These are phyloP conservation scores for Luidia sarsii DNA, from an alignment of 53 echinoderm and acorn worm genomes.

Conservation along the genomic window DNA sequence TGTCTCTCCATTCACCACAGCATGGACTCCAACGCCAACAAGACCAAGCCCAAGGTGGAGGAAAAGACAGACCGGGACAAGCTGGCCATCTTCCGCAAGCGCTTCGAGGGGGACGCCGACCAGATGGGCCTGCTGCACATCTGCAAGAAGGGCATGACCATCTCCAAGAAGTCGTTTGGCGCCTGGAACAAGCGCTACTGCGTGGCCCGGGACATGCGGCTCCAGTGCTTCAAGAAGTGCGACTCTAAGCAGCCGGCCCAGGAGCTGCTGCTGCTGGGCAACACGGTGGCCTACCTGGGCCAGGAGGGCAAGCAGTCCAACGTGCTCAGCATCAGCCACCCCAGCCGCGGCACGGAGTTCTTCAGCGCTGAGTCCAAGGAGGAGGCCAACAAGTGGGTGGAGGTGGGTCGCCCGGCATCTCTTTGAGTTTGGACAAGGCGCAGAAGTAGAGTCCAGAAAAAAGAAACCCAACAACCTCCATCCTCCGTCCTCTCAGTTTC, in stretches of 20 bases:
- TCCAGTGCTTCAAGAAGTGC: slow-evolving; percentile 35
- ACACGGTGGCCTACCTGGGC: slow-evolving; percentile 48
- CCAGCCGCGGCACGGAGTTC: slow-evolving; percentile 48
- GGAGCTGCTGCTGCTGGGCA: slow-evolving; percentile 58
- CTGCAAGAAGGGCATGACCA: slow-evolving; percentile 21
- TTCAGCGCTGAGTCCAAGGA: slow-evolving; percentile 55
- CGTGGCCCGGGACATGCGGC: slow-evolving; percentile 53
- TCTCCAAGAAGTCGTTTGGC: slow-evolving; percentile 25
- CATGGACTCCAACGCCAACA: slow-evolving; percentile 25
- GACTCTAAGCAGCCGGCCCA: slow-evolving; percentile 32
- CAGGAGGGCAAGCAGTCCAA: slow-evolving; percentile 54
- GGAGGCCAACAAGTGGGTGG: slow-evolving; percentile 72
- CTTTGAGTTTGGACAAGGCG: no score
- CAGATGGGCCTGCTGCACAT: slow-evolving; percentile 41
- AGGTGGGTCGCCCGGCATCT: no score
- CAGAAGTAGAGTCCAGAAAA: not conserved
- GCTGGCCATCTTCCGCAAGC: slow-evolving; percentile 32
- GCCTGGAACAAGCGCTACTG: slow-evolving; percentile 66
- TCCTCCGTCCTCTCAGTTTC: not conserved
- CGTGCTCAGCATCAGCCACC: slow-evolving; percentile 44
- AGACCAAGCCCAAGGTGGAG: not conserved
- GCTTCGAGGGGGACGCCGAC: slow-evolving; percentile 49
- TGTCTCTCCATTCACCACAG: not conserved
- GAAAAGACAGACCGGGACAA: slow-evolving; percentile 37
- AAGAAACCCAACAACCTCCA: not conserved